Evolutionary conservation across 1,140 invertebrate species (phyloP), one percentile per base, ranked within the genome.

Genomic region (Heliconius eleuchia): DNA sequence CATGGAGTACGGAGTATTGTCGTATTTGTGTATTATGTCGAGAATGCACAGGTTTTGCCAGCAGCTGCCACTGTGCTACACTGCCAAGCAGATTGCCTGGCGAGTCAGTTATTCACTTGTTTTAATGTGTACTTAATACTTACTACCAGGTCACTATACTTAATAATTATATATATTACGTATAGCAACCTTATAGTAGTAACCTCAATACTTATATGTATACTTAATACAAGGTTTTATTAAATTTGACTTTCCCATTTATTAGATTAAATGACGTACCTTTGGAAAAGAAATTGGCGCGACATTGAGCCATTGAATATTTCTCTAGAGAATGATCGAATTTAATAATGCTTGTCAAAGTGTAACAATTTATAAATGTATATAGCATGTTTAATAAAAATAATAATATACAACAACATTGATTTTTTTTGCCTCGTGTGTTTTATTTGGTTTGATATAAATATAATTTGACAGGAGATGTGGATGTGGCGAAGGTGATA

Each of bases 401-500:
- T 13, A 52, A 52, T 19, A 52, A 52, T 52, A 52, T 19, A 52
- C 50, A 52, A 19, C 3, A 57, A 57, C n/a, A 5, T 27, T 27
- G 6, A 27, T 57, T 57, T 27, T 57, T 23, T 23, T 57, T 6
- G 9, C 19, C 50, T 18, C 30, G 34, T 34, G 34, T 52, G 19
- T 50, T 52, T 3, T 74, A 30, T 57, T 3, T 57, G 3, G 50
- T 37, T 74, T 74, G 23, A 66, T 13, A 27, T 66, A 6, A 27
- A 66, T 13, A 16, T 66, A 66, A 73, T 72, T 19, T 80, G 11
- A 11, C 42, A 98, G 98, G 85, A 97, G 97, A 87, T 99, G 99
- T 95, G 98, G 98, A 2, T 99, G 99, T 95, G 99, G 99, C 19
- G 97, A 98, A 88, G 99, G 98, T 19, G 99, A 99, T 89, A 97